Conservation (phyloP, 2,888 invertebrate species). For the Trachelus iudaicus region DNA sequence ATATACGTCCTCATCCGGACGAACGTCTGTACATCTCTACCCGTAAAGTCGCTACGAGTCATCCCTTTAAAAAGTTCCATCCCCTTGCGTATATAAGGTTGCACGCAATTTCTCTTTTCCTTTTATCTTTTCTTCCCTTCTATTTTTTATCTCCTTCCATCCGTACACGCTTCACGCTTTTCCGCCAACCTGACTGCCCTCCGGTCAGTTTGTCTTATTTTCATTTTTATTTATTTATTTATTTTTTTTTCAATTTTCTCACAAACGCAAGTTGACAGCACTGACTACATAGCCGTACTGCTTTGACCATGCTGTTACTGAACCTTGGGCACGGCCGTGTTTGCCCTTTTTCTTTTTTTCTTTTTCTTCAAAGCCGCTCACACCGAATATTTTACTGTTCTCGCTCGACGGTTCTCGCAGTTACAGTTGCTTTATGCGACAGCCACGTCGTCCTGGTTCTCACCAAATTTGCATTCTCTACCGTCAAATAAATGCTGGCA, state of each 20-base stretch:
- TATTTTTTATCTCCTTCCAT: neutral
- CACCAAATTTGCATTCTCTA: neutral
- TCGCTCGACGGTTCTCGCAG: constrained; percentile 12
- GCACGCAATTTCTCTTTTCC: neutral
- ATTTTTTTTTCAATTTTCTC: constrained; percentile 30
- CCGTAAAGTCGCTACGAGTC: neutral
- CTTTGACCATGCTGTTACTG: neutral
- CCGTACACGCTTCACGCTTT: constrained; percentile 4
- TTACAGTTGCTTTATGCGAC: constrained; percentile 31
- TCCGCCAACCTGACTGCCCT: constrained; percentile 2
- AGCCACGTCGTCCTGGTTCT: constrained; percentile 6
- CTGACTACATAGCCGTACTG: neutral
- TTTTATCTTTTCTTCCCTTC: neutral
- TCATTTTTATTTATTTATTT: neutral
- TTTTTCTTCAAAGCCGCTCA: neutral
- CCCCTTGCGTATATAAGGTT: neutral
- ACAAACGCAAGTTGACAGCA: neutral
- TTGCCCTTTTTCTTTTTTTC: neutral
- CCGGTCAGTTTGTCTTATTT: constrained; percentile 6
- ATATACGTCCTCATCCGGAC: neutral
- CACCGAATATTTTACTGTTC: constrained; percentile 17
- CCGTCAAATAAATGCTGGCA: constrained; percentile 14
- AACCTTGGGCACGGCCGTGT: neutral
- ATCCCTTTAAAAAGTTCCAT: neutral
- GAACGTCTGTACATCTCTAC: neutral